phyloP scores from a whole-genome alignment of 2,797 vertebrate species.

The Hydrophis major region DNA sequence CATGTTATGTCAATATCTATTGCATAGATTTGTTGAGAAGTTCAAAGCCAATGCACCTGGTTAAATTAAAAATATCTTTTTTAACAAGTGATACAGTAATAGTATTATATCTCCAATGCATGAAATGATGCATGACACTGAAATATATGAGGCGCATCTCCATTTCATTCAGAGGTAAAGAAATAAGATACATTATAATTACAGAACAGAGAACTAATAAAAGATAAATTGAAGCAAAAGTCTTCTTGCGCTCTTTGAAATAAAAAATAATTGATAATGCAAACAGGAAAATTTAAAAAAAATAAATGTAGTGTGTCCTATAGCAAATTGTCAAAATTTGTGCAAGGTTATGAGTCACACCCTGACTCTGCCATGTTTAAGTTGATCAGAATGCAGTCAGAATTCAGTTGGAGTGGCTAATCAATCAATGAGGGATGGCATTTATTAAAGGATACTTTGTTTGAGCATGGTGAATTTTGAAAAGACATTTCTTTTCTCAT shows the following conservation, averaged over 20 bases:
- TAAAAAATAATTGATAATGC: neutral
- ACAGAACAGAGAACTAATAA: neutral
- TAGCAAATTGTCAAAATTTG: neutral
- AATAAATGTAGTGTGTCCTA: neutral
- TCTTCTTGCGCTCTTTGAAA: neutral
- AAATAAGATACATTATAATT: neutral
- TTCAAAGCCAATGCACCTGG: constrained; percentile 2
- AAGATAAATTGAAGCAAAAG: neutral
- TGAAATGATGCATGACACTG: neutral
- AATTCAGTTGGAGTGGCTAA: neutral
- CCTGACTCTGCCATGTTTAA: neutral
- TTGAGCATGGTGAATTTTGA: neutral
- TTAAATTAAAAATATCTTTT: constrained; percentile 36
- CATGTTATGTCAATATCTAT: constrained; percentile 32
- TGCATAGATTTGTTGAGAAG: constrained; percentile 22
- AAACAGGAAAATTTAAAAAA: neutral
- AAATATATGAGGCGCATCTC: neutral
- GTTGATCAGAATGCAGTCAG: neutral
- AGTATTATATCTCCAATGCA: neutral
- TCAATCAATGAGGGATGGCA: neutral
- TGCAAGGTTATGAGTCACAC: neutral
- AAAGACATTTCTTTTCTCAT: neutral
- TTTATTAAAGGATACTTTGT: neutral
- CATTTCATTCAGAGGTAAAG: neutral
- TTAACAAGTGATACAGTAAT: neutral